phyloP scores from a whole-genome alignment of 2,888 invertebrate genomes.

The Drosophila kanekoi region DNA sequence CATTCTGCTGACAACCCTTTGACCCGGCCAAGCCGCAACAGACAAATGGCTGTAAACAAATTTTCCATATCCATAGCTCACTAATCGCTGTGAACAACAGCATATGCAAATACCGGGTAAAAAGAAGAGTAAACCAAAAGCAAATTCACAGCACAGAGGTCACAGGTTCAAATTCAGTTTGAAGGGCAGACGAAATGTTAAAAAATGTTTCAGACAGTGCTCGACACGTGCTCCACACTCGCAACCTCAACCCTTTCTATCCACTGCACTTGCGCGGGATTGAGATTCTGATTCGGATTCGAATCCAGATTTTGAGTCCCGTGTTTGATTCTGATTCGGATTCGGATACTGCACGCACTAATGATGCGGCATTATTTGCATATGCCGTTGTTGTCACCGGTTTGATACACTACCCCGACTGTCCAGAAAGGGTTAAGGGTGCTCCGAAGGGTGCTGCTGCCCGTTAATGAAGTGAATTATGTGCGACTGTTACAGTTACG shows the following conservation, averaged over 20 bases:
- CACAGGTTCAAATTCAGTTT: slow-evolving; percentile 36
- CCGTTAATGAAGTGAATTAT: slow-evolving; percentile 75
- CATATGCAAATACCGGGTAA: slow-evolving; percentile 58
- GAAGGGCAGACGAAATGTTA: slow-evolving; percentile 19
- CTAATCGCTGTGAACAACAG: slow-evolving; percentile 61
- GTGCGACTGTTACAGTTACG: slow-evolving; percentile 65
- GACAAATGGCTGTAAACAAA: slow-evolving; percentile 47
- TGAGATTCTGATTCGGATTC: slow-evolving; percentile 15
- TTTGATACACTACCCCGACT: slow-evolving; percentile 9
- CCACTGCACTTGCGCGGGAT: slow-evolving; percentile 33
- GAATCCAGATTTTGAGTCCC: neutral
- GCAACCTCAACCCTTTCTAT: slow-evolving; percentile 63
- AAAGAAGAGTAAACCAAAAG: neutral
- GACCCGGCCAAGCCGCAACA: slow-evolving; percentile 27
- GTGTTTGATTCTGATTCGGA: neutral
- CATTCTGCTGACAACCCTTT: slow-evolving; percentile 49
- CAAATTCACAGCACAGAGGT: slow-evolving; percentile 30
- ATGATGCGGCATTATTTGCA: slow-evolving; percentile 80
- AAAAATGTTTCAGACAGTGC: slow-evolving; percentile 30
- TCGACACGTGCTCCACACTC: slow-evolving; percentile 63
- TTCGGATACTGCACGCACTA: slow-evolving; percentile 58
- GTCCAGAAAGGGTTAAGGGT: slow-evolving; percentile 50
- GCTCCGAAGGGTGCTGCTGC: slow-evolving; percentile 16
- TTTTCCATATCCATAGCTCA: slow-evolving; percentile 37
- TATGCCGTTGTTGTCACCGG: slow-evolving; percentile 49